Percentiles rank a stretch among this genome's conserved stretches.
phyloP scores from a whole-genome alignment of 53 echinoderm and acorn worm species.

The Henricia sp. region DNA sequence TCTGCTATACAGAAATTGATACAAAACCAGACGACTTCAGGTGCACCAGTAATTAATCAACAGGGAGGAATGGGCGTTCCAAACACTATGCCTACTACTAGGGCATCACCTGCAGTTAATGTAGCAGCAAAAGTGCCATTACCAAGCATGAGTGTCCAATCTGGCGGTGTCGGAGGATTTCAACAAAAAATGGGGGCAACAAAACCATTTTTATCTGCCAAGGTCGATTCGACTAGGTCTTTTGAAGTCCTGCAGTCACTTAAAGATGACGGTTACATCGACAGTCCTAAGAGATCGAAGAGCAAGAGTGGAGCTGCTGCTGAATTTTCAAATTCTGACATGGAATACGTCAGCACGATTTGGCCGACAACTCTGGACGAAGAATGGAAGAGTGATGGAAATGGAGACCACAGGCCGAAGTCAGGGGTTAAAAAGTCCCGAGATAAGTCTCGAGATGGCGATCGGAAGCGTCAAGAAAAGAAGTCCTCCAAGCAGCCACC shows the following conservation, averaged over 20 bases:
- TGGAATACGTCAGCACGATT: slow-evolving; percentile 19
- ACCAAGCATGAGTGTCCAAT: background rate
- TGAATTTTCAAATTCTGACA: background rate
- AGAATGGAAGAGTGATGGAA: slow-evolving; percentile 18
- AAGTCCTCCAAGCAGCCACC: background rate
- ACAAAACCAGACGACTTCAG: no score
- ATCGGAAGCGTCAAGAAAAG: background rate
- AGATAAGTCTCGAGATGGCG: background rate
- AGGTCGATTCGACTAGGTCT: background rate
- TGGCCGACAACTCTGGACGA: slow-evolving; percentile 18
- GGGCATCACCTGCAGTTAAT: no score
- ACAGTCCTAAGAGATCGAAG: background rate
- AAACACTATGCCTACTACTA: no score
- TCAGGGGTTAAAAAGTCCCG: background rate
- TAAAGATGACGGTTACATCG: slow-evolving; percentile 39
- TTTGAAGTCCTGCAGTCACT: slow-evolving; percentile 26
- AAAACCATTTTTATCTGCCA: background rate
- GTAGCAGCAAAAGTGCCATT: no score
- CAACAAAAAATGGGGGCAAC: no score
- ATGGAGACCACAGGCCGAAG: background rate
- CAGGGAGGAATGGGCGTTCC: no score
- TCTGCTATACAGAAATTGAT: no score
- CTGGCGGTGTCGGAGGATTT: no score
- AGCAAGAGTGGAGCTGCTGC: background rate
- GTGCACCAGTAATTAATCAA: no score